A percentile compares a stretch with the other conserved stretches of the same genome.
These are phyloP conservation scores for Carterocephalus palaemon DNA, from an alignment of 2,888 invertebrate species.

Conservation along the genomic window DNA sequence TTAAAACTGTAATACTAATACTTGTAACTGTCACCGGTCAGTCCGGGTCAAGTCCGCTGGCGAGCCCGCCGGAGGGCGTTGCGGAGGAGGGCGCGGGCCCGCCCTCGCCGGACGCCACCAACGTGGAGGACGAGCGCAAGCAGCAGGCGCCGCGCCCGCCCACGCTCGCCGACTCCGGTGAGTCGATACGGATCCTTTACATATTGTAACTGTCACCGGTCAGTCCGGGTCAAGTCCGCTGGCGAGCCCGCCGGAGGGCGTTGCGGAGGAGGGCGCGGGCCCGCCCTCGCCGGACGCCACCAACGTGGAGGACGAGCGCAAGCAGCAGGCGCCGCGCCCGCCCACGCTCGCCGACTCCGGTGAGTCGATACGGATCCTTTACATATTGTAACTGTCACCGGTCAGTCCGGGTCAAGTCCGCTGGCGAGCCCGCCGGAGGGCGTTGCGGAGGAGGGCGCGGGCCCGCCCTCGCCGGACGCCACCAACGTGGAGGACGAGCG, in stretches of 20 bases:
- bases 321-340: constrained; percentile 69
- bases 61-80: too few species aligned
- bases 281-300: constrained; percentile 49
- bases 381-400: too few species aligned
- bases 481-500: constrained; percentile 69
- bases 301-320: constrained; percentile 67
- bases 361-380: too few species aligned
- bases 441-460: constrained; percentile 81
- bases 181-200: too few species aligned
- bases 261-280: too few species aligned
- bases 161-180: constrained; percentile 86
- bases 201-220: too few species aligned
- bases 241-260: too few species aligned
- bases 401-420: constrained; percentile 35
- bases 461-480: constrained; percentile 42
- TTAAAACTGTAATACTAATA: too few species aligned
- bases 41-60: too few species aligned
- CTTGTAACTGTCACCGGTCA: too few species aligned
- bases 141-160: constrained; percentile 74
- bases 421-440: constrained; percentile 34
- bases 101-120: constrained; percentile 51
- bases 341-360: constrained; percentile 88
- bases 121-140: constrained; percentile 67
- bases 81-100: too few species aligned
- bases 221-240: too few species aligned